These are phyloP conservation scores for Pithecia hirsuta DNA, from an alignment of 2,797 vertebrate genomes.

Conservation along the genomic window DNA sequence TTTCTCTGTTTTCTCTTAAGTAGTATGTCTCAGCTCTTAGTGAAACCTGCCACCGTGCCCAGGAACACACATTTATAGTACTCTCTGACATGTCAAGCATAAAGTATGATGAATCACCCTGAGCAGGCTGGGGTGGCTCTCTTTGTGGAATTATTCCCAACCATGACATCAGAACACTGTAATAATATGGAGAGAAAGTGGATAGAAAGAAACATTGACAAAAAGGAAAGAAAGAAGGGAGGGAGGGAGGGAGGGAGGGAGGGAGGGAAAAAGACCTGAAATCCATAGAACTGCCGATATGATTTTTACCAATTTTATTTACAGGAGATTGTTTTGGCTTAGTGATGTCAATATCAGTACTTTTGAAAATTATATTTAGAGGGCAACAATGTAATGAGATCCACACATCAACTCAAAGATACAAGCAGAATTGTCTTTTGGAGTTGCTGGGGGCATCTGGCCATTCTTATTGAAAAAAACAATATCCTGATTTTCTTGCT, in stretches of 20 bases:
- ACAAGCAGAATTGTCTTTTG: not conserved
- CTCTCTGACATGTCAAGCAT: not conserved
- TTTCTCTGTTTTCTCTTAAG: not conserved
- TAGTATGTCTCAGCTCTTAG: not conserved
- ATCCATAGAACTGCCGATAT: not conserved
- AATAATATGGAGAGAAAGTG: not conserved
- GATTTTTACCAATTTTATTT: not conserved
- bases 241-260: too few species aligned
- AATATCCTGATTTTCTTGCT: not conserved
- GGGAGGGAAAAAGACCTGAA: not conserved
- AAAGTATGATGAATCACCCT: not conserved
- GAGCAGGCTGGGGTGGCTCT: not conserved
- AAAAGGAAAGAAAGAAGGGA: not conserved
- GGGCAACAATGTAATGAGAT: not conserved
- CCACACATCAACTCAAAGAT: not conserved
- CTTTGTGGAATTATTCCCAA: not conserved
- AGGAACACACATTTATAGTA: not conserved
- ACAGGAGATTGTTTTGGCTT: not conserved
- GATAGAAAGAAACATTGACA: not conserved
- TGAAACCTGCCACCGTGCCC: not conserved
- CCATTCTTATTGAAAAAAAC: not conserved
- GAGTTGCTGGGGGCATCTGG: not conserved
- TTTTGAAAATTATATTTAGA: not conserved
- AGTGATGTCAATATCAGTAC: not conserved
- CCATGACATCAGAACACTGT: not conserved